These are phyloP conservation scores for Synanthedon myopaeformis DNA, from an alignment of 2,888 invertebrate species.

Conservation along the genomic window DNA sequence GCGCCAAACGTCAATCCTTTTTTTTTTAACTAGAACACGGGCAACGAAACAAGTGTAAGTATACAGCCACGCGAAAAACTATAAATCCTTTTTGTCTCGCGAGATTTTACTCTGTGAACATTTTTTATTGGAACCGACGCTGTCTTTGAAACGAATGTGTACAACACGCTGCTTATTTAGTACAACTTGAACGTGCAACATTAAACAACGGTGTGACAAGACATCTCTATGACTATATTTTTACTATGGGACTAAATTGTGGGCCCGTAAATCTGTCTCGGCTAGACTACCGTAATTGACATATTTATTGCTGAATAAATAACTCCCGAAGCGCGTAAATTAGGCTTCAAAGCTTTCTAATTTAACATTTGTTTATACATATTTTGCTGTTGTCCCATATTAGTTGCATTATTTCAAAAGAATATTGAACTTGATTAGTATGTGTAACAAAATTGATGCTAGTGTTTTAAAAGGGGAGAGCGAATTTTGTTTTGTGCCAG, in stretches of 20 bases:
- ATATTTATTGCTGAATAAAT: slow-evolving; percentile 48
- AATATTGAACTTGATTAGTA: too few species aligned
- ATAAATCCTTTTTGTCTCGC: background rate
- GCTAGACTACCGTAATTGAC: slow-evolving; percentile 41
- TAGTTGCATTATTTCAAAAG: slow-evolving; percentile 7
- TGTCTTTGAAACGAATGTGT: background rate
- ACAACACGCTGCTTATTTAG: background rate
- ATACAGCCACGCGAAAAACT: background rate
- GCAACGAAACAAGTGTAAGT: slow-evolving; percentile 5
- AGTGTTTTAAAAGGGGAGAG: too few species aligned
- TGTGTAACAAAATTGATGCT: too few species aligned
- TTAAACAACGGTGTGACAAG: slow-evolving; percentile 5
- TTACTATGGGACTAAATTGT: slow-evolving; percentile 14
- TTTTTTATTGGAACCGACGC: background rate
- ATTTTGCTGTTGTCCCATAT: slow-evolving; percentile 19
- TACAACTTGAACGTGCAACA: slow-evolving; percentile 1
- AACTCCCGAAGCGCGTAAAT: slow-evolving; percentile 37
- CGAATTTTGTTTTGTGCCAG: too few species aligned
- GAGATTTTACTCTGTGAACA: slow-evolving; percentile 2
- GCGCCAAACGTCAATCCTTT: slow-evolving; percentile 4
- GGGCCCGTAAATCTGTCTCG: slow-evolving; percentile 30
- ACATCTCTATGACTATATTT: slow-evolving; percentile 11
- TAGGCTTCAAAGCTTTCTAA: slow-evolving; percentile 38
- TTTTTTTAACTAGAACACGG: slow-evolving; percentile 3
- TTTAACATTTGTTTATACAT: slow-evolving; percentile 22